Conservation (phyloP, 2,888 invertebrate genomes). For the Tholera decimalis region DNA sequence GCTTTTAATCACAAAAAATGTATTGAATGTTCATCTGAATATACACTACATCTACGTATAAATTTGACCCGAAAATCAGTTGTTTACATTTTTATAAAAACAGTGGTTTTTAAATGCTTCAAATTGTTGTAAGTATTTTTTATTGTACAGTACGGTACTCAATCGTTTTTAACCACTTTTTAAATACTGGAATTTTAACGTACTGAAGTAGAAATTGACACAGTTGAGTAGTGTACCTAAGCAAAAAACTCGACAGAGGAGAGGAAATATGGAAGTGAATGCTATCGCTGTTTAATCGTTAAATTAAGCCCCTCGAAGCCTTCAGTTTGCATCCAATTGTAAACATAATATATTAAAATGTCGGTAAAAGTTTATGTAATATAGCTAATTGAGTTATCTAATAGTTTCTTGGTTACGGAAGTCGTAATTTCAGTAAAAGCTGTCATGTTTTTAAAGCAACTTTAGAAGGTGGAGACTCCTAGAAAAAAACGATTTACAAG, state of each 20-base stretch:
- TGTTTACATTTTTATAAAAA: constrained; percentile 1
- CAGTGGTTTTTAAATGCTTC: constrained; percentile 9
- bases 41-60: constrained; percentile 15
- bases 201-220: neutral
- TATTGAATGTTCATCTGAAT: constrained; percentile 13
- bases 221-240: neutral
- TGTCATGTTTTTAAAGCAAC: no score
- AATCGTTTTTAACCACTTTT: neutral
- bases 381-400: constrained; percentile 31
- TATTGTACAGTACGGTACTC: neutral
- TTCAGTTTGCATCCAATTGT: neutral
- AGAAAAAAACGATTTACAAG: neutral
- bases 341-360: neutral
- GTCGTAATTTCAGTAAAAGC: neutral
- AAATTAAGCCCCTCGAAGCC: neutral
- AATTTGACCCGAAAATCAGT: constrained; percentile 10
- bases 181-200: neutral
- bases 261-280: neutral
- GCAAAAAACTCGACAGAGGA: neutral
- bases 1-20: constrained; percentile 35
- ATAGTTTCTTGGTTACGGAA: constrained; percentile 28
- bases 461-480: no score
- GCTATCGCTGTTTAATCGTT: neutral
- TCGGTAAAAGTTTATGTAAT: no score
- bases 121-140: constrained; percentile 8